Evolutionary conservation across 2,888 invertebrate species (phyloP), one percentile per base, ranked within the genome.

Genomic region (Ceriagrion tenellum): DNA sequence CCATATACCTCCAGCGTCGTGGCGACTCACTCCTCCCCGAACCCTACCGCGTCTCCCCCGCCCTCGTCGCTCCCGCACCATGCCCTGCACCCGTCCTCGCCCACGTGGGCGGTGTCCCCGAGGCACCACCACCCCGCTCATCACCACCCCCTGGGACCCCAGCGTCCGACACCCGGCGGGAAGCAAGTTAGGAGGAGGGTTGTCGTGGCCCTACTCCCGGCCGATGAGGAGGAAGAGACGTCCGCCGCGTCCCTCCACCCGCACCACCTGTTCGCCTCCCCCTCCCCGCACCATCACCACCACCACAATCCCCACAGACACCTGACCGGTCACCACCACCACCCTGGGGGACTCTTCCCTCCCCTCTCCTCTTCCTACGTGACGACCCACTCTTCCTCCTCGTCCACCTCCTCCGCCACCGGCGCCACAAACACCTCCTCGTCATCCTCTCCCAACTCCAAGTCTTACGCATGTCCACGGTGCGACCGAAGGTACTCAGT

Each of bases 381-480:
- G 55, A n/a, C 47, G 10, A 55, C 81, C 81, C 63, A 59, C 91
- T 18, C 26, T 23, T 47, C 55, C 89, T 40, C 35, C 63, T 12
- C 20, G 20, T 47, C 69, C 13, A 20, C 93, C 93, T 47, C 93
- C 47, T 47, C 40, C n/a, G 35, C 89, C 55, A 30, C 93, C 12
- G 26, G 30, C 16, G 26, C 55, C 89, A 81, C 81, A 10, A 55
- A n/a, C 55, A 55, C 55, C 89, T 55, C 89, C 30, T 69, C 93
- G 40, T 47, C 47, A 69, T 12, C 93, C 74, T 74, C 93, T n/a
- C 93, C 93, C 93, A 91, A 63, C 35, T 91, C 91, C 91, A 93
- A 93, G 69, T 93, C 93, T 93, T 93, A 93, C 93, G 93, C 93
- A 69, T 93, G 97, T 96, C 96, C 97, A 96, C 96, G 96, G 95